A percentile compares a stretch with the other conserved stretches of the same genome.
Conservation (phyloP, 2,797 vertebrate genomes). For the Phrynocephalus forsythii region DNA sequence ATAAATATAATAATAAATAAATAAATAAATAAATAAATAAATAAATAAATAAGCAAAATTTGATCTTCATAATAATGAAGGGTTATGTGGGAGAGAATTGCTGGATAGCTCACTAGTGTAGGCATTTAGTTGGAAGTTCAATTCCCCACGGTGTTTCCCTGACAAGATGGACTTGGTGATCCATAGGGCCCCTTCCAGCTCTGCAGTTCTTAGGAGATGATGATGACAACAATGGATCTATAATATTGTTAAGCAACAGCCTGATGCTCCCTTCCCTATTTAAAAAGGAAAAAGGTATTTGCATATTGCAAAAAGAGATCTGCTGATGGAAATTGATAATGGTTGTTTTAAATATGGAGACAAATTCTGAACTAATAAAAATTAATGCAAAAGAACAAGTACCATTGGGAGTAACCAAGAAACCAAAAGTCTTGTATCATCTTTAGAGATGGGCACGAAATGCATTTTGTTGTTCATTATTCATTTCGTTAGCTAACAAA, state of each 20-base stretch:
- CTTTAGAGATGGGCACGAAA: too few relatives aligned
- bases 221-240: neutral
- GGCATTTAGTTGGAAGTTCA: too few relatives aligned
- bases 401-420: neutral
- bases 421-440: too few relatives aligned
- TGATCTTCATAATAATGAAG: neutral
- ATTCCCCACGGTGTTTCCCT: too few relatives aligned
- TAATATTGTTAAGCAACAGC: neutral
- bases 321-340: neutral
- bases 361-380: conserved; percentile 2
- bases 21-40: neutral
- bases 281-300: neutral
- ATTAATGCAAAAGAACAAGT: neutral
- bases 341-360: neutral
- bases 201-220: too few relatives aligned
- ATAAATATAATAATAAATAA: too few relatives aligned
- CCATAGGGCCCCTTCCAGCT: too few relatives aligned
- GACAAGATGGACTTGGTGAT: too few relatives aligned
- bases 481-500: too few relatives aligned
- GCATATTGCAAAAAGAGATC: neutral
- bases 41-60: neutral
- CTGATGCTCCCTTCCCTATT: neutral
- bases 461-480: too few relatives aligned
- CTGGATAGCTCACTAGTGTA: too few relatives aligned
- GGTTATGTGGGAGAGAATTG: neutral